phyloP scores from a whole-genome alignment of 2,797 vertebrate genomes.

The Saguinus oedipus region DNA sequence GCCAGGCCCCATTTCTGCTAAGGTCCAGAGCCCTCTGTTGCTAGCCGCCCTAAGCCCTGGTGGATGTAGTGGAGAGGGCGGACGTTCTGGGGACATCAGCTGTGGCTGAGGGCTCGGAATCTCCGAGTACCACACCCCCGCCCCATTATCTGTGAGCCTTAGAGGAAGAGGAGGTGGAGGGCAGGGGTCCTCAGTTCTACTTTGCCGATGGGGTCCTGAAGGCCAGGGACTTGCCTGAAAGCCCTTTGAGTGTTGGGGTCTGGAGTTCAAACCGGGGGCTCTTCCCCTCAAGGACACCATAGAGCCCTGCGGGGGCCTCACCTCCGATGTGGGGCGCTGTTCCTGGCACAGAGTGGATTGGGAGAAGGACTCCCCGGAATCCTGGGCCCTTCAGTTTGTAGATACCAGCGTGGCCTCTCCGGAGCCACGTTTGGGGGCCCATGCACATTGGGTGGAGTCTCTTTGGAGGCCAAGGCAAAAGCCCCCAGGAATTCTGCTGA shows the following conservation, averaged over 20 bases:
- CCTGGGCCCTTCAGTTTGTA: background rate
- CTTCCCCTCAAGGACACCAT: rapidly evolving
- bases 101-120: background rate
- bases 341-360: background rate
- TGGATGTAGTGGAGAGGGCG: background rate
- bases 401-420: background rate
- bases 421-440: background rate
- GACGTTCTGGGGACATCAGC: background rate
- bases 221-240: background rate
- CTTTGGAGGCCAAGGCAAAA: background rate
- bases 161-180: background rate
- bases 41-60: background rate
- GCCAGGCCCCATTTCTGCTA: background rate
- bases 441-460: background rate
- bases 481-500: no score
- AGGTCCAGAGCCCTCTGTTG: background rate
- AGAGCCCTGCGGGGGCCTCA: rapidly evolving
- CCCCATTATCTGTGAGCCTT: background rate
- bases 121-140: background rate
- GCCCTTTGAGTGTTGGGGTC: background rate
- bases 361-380: no score
- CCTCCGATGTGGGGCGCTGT: rapidly evolving
- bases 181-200: background rate
- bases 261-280: background rate
- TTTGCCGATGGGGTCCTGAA: background rate